These are phyloP conservation scores for Pituophis catenifer DNA, from an alignment of 2,113 vertebrate genomes.

Conservation along the genomic window DNA sequence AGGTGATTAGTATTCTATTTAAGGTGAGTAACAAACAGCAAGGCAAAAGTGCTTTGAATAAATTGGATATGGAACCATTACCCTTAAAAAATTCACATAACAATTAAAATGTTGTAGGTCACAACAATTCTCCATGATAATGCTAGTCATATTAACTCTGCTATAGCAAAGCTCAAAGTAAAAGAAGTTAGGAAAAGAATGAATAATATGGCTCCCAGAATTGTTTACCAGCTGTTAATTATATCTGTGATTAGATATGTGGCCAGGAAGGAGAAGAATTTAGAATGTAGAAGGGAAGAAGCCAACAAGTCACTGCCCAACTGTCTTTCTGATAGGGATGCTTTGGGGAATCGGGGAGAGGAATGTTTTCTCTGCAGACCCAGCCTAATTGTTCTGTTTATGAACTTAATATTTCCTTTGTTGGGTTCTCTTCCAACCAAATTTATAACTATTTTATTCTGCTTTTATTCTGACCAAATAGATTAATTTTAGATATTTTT, in stretches of 20 bases:
- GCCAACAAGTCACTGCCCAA: background rate
- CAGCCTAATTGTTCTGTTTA: background rate
- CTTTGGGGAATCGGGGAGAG: background rate
- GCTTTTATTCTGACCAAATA: background rate
- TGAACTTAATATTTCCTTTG: background rate
- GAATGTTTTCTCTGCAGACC: background rate
- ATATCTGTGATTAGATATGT: background rate
- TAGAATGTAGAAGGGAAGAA: background rate
- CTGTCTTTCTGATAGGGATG: background rate
- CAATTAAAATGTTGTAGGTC: slow-evolving; percentile 12
- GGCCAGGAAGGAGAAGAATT: background rate
- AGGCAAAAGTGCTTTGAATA: background rate
- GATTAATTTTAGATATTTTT: background rate
- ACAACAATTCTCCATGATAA: background rate
- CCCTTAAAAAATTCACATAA: background rate
- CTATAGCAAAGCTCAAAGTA: slow-evolving; percentile 6
- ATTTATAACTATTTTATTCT: background rate
- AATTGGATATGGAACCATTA: slow-evolving; percentile 3
- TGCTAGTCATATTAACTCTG: background rate
- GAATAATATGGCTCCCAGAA: background rate
- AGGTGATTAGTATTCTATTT: background rate
- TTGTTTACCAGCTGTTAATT: background rate
- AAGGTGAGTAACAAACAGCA: background rate
- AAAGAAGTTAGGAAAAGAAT: background rate
- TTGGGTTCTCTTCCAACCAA: background rate